These are phyloP conservation scores for Drosophila pectinifera DNA, from an alignment of 1,140 invertebrate genomes.

Conservation along the genomic window DNA sequence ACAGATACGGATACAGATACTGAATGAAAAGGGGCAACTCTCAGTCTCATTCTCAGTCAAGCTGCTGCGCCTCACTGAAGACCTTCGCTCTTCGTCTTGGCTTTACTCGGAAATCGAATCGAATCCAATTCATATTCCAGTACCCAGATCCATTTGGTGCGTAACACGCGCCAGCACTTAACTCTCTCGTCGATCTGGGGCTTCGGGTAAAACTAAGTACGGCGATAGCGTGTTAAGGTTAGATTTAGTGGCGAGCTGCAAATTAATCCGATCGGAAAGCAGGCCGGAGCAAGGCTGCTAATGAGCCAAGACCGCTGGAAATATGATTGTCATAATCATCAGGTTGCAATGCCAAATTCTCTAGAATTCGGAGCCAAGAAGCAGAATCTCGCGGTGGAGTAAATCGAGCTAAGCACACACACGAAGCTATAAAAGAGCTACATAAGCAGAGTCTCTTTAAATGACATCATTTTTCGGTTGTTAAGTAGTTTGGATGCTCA, in stretches of 20 bases:
- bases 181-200: conserved; percentile 6
- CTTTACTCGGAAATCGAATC: conserved; percentile 44
- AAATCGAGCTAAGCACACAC: conserved; percentile 10
- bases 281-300: conserved; percentile 29
- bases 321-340: conserved; percentile 50
- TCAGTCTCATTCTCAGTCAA: conserved; percentile 38
- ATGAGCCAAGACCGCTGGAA: conserved; percentile 52
- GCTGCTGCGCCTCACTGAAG: conserved; percentile 54
- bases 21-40: conserved; percentile 22
- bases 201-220: conserved; percentile 32
- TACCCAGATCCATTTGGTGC: conserved; percentile 22
- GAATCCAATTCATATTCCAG: conserved; percentile 26
- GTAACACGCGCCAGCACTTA: conserved; percentile 35
- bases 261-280: conserved; percentile 35
- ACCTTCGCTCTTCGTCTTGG: conserved; percentile 58
- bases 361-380: conserved; percentile 36
- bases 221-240: conserved; percentile 22
- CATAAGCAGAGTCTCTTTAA: conserved; percentile 28
- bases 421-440: conserved; percentile 28
- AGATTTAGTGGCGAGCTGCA: conserved; percentile 36
- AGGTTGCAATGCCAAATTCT: conserved; percentile 58
- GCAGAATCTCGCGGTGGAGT: conserved; percentile 14
- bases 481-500: conserved; percentile 7
- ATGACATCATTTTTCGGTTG: conserved; percentile 49
- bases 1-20: conserved; percentile 38